phyloP scores from a whole-genome alignment of 2,888 invertebrate genomes.

The Sminthurides aquaticus region DNA sequence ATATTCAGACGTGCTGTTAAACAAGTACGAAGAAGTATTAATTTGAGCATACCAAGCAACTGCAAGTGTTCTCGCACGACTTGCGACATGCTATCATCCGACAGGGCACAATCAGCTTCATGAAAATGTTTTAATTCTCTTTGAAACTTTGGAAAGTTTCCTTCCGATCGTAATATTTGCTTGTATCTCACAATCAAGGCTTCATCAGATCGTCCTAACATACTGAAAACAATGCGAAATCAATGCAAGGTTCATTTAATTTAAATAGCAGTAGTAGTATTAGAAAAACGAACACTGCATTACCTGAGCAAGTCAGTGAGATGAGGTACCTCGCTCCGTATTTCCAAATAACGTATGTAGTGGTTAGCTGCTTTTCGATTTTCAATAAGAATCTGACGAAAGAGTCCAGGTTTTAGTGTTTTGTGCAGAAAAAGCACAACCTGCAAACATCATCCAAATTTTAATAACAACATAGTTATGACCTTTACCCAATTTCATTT shows the following conservation, averaged over 20 bases:
- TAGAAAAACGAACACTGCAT: slow-evolving; percentile 43
- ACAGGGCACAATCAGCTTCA: slow-evolving; percentile 38
- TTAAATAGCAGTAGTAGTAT: background rate
- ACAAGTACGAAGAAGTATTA: background rate
- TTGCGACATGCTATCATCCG: slow-evolving; percentile 34
- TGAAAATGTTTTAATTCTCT: slow-evolving; percentile 41
- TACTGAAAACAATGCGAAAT: slow-evolving; percentile 53
- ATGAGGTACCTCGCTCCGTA: slow-evolving; percentile 59
- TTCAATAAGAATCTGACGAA: slow-evolving; percentile 62
- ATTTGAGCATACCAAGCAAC: slow-evolving; percentile 29
- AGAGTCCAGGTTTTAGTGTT: slow-evolving; percentile 63
- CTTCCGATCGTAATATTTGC: slow-evolving; percentile 34
- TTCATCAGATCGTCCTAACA: slow-evolving; percentile 60
- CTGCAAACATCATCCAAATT: slow-evolving; percentile 48
- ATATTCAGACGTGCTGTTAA: background rate
- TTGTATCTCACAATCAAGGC: slow-evolving; percentile 50
- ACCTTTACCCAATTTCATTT: too few species aligned
- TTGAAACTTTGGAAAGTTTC: slow-evolving; percentile 34
- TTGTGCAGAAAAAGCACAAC: slow-evolving; percentile 66
- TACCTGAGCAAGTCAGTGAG: slow-evolving; percentile 67
- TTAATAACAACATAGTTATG: background rate
- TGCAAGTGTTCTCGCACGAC: slow-evolving; percentile 36
- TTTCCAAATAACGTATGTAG: slow-evolving; percentile 66
- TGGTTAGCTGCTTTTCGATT: slow-evolving; percentile 64
- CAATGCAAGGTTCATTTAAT: background rate